Conservation (phyloP, 2,113 vertebrate species). For the Chitala chitala region DNA sequence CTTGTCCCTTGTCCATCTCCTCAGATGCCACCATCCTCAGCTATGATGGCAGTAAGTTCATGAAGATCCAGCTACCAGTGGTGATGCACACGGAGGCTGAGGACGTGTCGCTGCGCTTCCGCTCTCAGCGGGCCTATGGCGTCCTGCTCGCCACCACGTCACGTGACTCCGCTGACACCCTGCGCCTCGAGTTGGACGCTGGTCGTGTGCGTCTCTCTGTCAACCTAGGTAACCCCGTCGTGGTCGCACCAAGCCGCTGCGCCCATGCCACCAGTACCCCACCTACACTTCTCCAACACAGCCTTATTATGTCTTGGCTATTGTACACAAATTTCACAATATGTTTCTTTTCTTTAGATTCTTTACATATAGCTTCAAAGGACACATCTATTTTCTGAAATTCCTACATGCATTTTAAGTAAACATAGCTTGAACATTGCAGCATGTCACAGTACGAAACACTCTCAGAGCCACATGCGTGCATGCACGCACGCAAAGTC, state of each 20-base stretch:
- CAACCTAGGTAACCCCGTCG: conserved; percentile 85
- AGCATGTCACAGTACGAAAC: neutral
- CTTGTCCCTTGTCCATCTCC: conserved; percentile 28
- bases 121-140: conserved; percentile 89
- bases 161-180: conserved; percentile 85
- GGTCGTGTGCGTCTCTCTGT: conserved; percentile 92
- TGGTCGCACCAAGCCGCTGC: conserved; percentile 6
- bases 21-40: conserved; percentile 91
- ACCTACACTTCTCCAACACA: neutral
- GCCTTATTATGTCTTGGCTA: neutral
- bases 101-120: conserved; percentile 87
- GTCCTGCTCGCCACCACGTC: conserved; percentile 97
- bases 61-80: conserved; percentile 94
- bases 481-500: conserved; percentile 20
- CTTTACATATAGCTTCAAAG: neutral
- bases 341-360: neutral
- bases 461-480: conserved; percentile 3
- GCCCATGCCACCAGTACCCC: neutral
- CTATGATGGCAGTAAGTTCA: conserved; percentile 96
- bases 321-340: neutral
- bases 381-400: too few relatives aligned
- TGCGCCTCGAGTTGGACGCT: conserved; percentile 87
- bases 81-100: conserved; percentile 97
- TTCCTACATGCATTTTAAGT: too few relatives aligned
- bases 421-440: too few relatives aligned